Evolutionary conservation across 2,888 invertebrate genomes (phyloP), one percentile per base, ranked within the genome.

Genomic region (Nasonia oneida): DNA sequence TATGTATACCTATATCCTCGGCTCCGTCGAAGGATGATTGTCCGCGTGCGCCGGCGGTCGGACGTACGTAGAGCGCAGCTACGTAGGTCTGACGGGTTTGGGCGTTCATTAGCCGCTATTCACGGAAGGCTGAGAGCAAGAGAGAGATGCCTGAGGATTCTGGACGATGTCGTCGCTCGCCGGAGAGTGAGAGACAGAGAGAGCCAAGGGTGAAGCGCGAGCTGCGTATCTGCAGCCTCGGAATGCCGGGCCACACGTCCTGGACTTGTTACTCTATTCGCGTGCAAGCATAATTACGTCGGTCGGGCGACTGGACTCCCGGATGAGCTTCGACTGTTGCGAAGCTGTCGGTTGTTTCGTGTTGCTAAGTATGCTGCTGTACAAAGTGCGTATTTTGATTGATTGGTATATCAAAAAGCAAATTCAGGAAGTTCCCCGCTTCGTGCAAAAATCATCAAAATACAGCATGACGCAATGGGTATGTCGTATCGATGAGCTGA

Each of bases 21-120:
- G 6, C 18, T 42, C 76, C 23, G 70, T 37, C 81, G 86, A 86
- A 84, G 74, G 81, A 84, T 78, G 78, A 84, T 86, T 84, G 77
- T 86, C 86, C 81, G 81, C 80, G 83, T 80, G 64, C 86, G 75
- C 37, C 18, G 64, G 83, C 53, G 76, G 86, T 81, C 73, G 61
- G 64, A 64, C 53, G 50, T 70, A 53, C 73, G 39, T 73, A 77
- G 67, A 70, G 39, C 71, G 15, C n/a, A 12, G 42, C 10, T 42
- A 47, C 61, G 42, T 57, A 37, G 89, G 90, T 91, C 91, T 90
- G 91, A 92, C 91, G 90, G 91, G 88, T 83, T 90, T 89, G 89
- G 91, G 91, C 91, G 92, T 93, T 93, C 93, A 93, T 93, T 93
- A 93, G 92, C 92, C 90, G 90, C 87, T 87, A 87, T 87, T 87